phyloP scores from a whole-genome alignment of 2,797 vertebrate genomes.

The Mormyrops attenuatus region DNA sequence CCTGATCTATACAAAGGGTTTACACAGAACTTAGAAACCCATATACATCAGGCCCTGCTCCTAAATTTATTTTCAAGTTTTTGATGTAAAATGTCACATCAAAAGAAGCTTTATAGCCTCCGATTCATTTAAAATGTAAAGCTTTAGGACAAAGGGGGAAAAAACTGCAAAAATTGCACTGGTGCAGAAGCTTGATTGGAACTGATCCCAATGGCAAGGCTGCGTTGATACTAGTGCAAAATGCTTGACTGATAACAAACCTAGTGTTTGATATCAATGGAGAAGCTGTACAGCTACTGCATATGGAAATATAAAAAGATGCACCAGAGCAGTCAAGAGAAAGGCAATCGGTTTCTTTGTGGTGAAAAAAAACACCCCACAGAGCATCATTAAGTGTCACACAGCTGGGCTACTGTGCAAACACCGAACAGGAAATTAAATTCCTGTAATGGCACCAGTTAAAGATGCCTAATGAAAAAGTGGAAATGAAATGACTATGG shows the following conservation, averaged over 20 bases:
- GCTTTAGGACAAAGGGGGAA: background rate
- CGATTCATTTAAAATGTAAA: background rate
- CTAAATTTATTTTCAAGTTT: background rate
- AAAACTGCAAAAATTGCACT: background rate
- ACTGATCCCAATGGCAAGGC: background rate
- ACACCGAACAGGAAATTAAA: background rate
- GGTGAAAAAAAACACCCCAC: constrained; percentile 28
- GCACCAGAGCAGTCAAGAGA: constrained; percentile 44
- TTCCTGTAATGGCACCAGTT: background rate
- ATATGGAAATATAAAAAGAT: constrained; percentile 28
- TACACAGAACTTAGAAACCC: constrained; percentile 38
- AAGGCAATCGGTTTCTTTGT: constrained; percentile 42
- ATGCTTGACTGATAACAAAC: background rate
- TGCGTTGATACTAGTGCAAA: background rate
- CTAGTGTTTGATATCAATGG: background rate
- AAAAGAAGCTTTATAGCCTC: background rate
- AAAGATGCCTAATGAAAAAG: background rate
- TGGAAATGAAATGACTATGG: background rate
- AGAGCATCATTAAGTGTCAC: constrained; percentile 23
- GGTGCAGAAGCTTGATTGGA: background rate
- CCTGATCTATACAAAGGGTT: background rate
- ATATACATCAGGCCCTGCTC: background rate
- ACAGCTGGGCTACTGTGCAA: constrained; percentile 7
- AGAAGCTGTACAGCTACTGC: background rate
- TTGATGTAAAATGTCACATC: background rate